Base-by-base conservation (phyloP, 2,888 invertebrate species). In the Rotaria sp. region DNA sequence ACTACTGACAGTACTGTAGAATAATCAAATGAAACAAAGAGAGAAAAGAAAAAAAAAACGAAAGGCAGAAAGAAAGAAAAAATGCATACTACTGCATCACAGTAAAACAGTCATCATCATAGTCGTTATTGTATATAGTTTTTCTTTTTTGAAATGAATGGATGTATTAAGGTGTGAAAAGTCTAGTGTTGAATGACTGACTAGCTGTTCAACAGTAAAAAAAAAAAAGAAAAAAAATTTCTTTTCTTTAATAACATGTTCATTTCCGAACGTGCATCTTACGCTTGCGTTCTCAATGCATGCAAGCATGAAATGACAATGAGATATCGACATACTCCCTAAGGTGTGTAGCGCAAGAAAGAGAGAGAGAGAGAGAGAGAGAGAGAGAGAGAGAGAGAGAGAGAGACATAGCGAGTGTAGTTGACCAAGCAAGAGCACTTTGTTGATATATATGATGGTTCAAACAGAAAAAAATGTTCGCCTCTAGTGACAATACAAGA, bases 81-180 rank as follows among this genome's bases (percentile, higher is more conserved):
- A 30, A 67, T 67, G 11, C 67, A 67, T 67, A 30, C 67, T 67
- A 35, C 35, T 7, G 5, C 30, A 67, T 67, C 67, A 18, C 15
- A 67, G 30, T 67, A 21, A 67, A 67, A 30, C 67, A 67, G 21
- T 67, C 30, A 15, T 67, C 67, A 67, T 52, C 52, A 11, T 50
- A 50, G 50, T 50, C 50, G 50, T 50, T 50, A 50, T 59, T 59
- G 57, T 67, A 35, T 30, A 67, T 67, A 67, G 67, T 67, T 75
- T 26, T 11, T 41, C 38, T 67, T 67, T 67, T 75, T 21, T 38
- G 50, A 26, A n/a, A 45, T 80, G 45, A n/a, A 80, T 80, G 45
- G 80, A 45, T 80, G 80, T 80, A 80, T 80, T 45, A 80, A 80
- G 80, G 80, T 80, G 80, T 80, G 80, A 80, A 45, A 80, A 80